These are phyloP conservation scores for Pristionchus fissidentatus DNA, from an alignment of 2,888 invertebrate species.

Conservation along the genomic window DNA sequence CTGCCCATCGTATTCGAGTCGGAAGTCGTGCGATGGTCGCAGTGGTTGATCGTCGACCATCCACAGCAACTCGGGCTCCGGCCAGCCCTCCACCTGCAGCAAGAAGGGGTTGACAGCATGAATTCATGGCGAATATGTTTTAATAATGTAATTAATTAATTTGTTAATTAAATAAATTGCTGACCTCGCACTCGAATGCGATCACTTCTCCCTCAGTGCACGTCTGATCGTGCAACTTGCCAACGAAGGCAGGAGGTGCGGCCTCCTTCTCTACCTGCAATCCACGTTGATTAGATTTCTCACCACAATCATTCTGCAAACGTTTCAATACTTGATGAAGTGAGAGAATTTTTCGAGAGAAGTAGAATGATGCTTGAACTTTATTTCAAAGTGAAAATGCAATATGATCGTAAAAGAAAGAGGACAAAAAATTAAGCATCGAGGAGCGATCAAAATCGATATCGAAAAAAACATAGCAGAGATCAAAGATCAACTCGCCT, in stretches of 20 bases:
- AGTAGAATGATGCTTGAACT: background rate
- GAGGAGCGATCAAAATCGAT: background rate
- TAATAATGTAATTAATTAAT: too few species aligned
- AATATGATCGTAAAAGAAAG: too few species aligned
- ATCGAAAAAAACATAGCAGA: background rate
- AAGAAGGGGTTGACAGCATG: too few species aligned
- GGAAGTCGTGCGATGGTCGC: slow-evolving; percentile 75
- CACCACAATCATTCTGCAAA: slow-evolving; percentile 30
- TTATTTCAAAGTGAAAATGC: too few species aligned
- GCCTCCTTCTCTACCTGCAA: slow-evolving; percentile 75
- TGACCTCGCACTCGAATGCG: slow-evolving; percentile 76
- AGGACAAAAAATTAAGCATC: background rate
- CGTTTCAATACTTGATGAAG: too few species aligned
- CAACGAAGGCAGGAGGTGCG: slow-evolving; percentile 75
- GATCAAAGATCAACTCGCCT: slow-evolving; percentile 77
- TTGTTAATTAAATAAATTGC: too few species aligned
- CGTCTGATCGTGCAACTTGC: slow-evolving; percentile 73
- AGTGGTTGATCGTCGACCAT: slow-evolving; percentile 75
- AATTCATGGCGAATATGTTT: too few species aligned
- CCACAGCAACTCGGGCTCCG: slow-evolving; percentile 75
- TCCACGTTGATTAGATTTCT: background rate
- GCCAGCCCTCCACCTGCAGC: slow-evolving; percentile 74
- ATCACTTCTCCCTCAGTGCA: slow-evolving; percentile 85
- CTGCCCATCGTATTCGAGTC: slow-evolving; percentile 75
- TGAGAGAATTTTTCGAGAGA: background rate